A percentile compares a stretch with the other conserved stretches of the same genome.
phyloP scores from a whole-genome alignment of 92 coral and sea anemone species.

The Ricordea florida region DNA sequence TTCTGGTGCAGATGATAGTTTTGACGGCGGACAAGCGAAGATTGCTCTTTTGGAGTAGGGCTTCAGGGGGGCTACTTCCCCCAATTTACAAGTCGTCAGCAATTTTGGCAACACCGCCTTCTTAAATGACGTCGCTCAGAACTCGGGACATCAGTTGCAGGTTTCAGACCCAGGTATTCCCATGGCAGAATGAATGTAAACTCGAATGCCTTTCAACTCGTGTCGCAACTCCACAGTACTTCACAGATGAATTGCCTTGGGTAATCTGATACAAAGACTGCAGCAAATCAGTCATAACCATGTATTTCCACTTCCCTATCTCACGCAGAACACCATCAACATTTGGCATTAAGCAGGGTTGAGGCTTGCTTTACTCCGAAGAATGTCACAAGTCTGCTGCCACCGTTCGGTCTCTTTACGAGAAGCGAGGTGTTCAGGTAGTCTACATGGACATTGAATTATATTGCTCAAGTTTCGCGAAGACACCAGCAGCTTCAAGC shows the following conservation, averaged over 20 bases:
- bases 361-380: constrained; percentile 20
- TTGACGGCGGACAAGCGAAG: constrained; percentile 27
- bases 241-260: neutral
- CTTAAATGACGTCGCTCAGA: constrained; percentile 5
- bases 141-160: constrained; percentile 4
- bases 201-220: neutral
- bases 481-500: too few relatives aligned
- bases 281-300: constrained; percentile 5
- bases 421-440: neutral
- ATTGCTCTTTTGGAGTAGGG: constrained; percentile 6
- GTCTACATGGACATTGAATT: too few relatives aligned
- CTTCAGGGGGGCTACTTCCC: neutral
- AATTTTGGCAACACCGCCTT: constrained; percentile 7
- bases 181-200: constrained; percentile 29
- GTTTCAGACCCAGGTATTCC: constrained; percentile 30
- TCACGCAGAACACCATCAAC: too few relatives aligned
- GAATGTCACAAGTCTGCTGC: too few relatives aligned
- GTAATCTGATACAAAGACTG: constrained; percentile 2
- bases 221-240: too few relatives aligned
- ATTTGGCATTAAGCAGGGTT: constrained; percentile 11
- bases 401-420: constrained; percentile 22
- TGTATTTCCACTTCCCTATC: too few relatives aligned
- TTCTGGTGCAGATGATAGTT: constrained; percentile 27
- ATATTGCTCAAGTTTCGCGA: too few relatives aligned
- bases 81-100: constrained; percentile 22